These are phyloP conservation scores for Apus apus DNA, from an alignment of 2,113 vertebrate genomes.

Conservation along the genomic window DNA sequence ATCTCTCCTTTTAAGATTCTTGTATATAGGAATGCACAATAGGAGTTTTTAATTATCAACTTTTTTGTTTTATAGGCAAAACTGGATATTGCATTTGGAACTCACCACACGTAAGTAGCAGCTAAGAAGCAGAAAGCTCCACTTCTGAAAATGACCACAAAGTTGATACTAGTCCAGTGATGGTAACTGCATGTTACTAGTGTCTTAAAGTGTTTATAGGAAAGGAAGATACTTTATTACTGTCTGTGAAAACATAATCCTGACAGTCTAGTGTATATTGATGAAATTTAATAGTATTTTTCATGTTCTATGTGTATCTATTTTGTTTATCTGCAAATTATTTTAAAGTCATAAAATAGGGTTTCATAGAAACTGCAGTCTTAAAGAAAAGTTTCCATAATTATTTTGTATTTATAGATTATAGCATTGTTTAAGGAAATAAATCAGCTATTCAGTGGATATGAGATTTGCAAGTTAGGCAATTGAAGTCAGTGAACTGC, in stretches of 20 bases:
- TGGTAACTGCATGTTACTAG: too few species aligned
- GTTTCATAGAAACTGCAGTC: background rate
- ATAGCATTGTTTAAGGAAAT: background rate
- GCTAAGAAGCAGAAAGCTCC: background rate
- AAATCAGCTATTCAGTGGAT: background rate
- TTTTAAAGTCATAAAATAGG: background rate
- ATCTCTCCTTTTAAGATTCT: background rate
- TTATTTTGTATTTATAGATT: background rate
- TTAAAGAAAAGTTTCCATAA: background rate
- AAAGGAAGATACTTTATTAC: background rate
- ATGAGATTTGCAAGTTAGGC: background rate
- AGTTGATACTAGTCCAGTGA: too few species aligned
- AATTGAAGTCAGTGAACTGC: background rate
- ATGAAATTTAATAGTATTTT: background rate
- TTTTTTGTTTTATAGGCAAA: slow-evolving; percentile 85
- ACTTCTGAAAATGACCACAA: background rate
- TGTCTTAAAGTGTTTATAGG: background rate
- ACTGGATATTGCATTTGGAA: slow-evolving; percentile 97
- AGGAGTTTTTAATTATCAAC: background rate
- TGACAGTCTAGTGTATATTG: background rate
- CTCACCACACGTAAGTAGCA: slow-evolving; percentile 96
- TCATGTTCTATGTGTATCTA: background rate
- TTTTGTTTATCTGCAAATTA: background rate
- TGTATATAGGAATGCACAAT: background rate
- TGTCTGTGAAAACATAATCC: background rate